phyloP scores from a whole-genome alignment of 2,113 vertebrate species.

The Semnornis frantzii region DNA sequence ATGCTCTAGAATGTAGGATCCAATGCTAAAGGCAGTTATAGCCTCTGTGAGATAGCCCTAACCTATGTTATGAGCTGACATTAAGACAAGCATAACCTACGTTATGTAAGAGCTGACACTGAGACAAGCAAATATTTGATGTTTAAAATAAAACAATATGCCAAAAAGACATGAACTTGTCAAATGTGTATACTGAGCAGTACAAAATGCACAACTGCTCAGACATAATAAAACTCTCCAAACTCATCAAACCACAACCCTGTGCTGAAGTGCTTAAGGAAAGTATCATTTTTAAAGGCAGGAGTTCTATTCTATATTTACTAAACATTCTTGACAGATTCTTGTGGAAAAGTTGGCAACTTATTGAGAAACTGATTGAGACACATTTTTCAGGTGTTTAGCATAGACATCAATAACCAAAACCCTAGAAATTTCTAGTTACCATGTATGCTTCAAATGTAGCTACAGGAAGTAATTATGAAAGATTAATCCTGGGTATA shows the following conservation, averaged over 20 bases:
- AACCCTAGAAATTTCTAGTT: background rate
- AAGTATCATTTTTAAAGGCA: background rate
- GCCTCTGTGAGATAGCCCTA: background rate
- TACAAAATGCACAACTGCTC: background rate
- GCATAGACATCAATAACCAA: background rate
- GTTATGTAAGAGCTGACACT: background rate
- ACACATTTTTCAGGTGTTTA: background rate
- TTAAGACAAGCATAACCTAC: background rate
- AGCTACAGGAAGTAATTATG: background rate
- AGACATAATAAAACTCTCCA: background rate
- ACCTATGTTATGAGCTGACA: background rate
- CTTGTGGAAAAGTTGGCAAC: background rate
- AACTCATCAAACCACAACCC: background rate
- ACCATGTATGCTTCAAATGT: background rate
- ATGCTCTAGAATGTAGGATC: background rate
- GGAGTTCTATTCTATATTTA: background rate
- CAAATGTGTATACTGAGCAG: background rate
- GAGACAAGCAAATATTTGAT: background rate
- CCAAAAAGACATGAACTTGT: background rate
- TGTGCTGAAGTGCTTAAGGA: background rate
- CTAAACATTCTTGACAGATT: background rate
- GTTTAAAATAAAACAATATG: background rate
- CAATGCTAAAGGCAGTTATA: fast-evolving
- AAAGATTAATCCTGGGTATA: background rate
- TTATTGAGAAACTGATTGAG: background rate